A percentile compares a stretch with the other conserved stretches of the same genome.
Evolutionary conservation across 2,113 vertebrate species (phyloP).

Genomic region (Philantomba maxwellii): DNA sequence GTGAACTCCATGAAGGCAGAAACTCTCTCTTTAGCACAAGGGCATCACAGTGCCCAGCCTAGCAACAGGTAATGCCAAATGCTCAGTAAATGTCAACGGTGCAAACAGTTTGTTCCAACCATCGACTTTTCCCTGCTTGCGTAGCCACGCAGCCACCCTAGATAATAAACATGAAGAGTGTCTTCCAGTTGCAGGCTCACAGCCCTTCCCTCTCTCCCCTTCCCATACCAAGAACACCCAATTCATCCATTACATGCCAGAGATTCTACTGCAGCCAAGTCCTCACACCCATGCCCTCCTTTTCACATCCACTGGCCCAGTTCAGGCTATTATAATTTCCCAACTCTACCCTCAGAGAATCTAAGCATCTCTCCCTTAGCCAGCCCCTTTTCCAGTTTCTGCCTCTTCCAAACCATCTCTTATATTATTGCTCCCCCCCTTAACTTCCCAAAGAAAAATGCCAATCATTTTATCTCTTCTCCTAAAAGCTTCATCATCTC

Average conservation of each 20-base stretch:
- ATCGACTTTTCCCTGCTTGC: neutral
- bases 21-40: neutral
- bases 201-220: too few species aligned
- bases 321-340: neutral
- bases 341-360: neutral
- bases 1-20: neutral
- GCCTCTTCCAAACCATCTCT: neutral
- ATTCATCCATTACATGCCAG: neutral
- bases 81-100: neutral
- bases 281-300: neutral
- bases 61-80: neutral
- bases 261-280: neutral
- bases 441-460: neutral
- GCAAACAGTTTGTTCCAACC: neutral
- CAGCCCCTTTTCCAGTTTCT: neutral
- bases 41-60: neutral
- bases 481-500: neutral
- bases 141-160: neutral
- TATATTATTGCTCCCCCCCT: neutral
- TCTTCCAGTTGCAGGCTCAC: neutral
- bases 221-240: neutral
- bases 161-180: neutral
- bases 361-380: neutral
- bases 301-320: neutral
- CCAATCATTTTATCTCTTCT: neutral